Evolutionary conservation across 2,113 vertebrate species (phyloP), one percentile per base, ranked within the genome.

Genomic region (Neomonachus schauinslandi): DNA sequence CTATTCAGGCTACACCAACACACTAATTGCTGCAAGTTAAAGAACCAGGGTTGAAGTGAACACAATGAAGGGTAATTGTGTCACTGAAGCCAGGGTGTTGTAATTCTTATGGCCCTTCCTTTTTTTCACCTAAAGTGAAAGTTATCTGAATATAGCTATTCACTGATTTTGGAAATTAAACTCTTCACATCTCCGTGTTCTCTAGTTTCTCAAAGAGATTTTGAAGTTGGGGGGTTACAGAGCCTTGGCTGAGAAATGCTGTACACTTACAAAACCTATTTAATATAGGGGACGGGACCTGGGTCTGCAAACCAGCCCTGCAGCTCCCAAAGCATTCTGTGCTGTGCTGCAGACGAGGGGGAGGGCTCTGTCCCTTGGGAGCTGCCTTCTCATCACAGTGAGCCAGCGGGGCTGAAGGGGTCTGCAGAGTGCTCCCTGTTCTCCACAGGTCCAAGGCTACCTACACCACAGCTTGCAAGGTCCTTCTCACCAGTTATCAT

Each of bases 131-230:
- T 61, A 53, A 46, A 76, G 16, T 69, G 49, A 72, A 88, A 49
- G 46, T 39, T 79, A 94, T 13, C 21, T 49, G 16, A 69, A 67
- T 46, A 55, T 1, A 19, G 22, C 14, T 53, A 82, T 65, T 91
- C 39, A 59, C 53, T 46, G 12, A 77, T 65, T 88, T 76, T 72
- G 36, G 63, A 57, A 63, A 80, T 76, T n/a, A 87, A 85, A 67
- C 36, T n/a, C 46, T 24, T 77, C 14, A 39, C 9, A 33, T 53
- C 57, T 84, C 49, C 14, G 8, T 24, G 63, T 14, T 18, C 26
- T 51, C 9, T n/a, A 71, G 63, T 89, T 95, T 95, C 65, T 89
- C 33, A 33, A 96, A 63, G 51, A 89, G 33, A 71, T 18, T 67
- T 28, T 79, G 10, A 81, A 14, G 21, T 0, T 51, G 61, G 18